Evolutionary conservation across 2,797 vertebrate genomes (phyloP), one percentile per base, ranked within the genome.

Genomic region (Gouania willdenowi): DNA sequence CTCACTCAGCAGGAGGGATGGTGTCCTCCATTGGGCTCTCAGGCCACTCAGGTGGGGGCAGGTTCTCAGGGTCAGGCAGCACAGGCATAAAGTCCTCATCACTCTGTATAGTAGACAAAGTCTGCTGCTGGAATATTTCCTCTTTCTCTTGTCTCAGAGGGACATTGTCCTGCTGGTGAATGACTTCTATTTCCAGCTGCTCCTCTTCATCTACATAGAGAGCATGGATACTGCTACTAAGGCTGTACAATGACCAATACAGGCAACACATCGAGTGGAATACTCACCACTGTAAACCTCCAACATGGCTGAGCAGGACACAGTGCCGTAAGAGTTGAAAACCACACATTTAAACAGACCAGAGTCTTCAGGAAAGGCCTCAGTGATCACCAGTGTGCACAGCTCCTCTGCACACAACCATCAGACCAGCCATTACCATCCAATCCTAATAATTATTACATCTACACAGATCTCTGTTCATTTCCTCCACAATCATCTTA

Each of bases 301-400:
- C 50, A 96, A 86, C 8, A 40, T 42, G 7, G 90, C 92, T 4
- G 77, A 88, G 56, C 92, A 94, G 57, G 87, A 84, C 5, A 76
- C 85, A 0, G 79, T 78, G 13, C 93, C 92, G 37, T 83, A 91
- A 26, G 89, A 62, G 75, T 95, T 96, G 53, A 84, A 56, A 44
- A 87, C 91, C 46, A 90, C 73, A 14, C 92, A 96, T 67, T 89
- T 91, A 70, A 93, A 95, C 40, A 90, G 64, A 32, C 93, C 92
- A 5, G 91, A 93, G 61, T 96, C 92, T 79, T 92, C 91, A 20
- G 92, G 92, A 55, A 92, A 92, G 34, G 88, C 91, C 75, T 95
- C 92, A 21, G 91, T 92, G 62, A 96, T 94, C 69, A 94, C 90
- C 53, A 94, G 81, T 2, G 91, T 94, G 27, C 92, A 93, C 47